These are phyloP conservation scores for Actias luna DNA, from an alignment of 2,888 invertebrate species.

Conservation along the genomic window DNA sequence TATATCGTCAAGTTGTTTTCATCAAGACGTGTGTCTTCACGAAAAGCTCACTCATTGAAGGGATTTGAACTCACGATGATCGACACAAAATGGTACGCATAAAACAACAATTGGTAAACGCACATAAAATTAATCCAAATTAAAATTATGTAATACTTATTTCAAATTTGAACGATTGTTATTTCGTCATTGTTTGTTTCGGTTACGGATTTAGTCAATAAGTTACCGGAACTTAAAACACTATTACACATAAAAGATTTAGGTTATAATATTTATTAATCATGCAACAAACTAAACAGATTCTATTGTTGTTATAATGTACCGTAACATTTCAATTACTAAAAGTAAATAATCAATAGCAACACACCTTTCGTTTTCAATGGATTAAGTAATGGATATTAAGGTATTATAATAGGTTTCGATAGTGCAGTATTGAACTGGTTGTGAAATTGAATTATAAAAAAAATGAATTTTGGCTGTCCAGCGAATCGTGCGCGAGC, in stretches of 20 bases:
- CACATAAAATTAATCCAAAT: not conserved
- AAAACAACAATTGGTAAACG: too few relatives aligned
- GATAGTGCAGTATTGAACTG: slow-evolving; percentile 40
- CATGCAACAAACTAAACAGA: slow-evolving; percentile 47
- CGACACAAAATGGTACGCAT: too few relatives aligned
- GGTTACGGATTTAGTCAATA: slow-evolving; percentile 3
- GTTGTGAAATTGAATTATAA: slow-evolving; percentile 62
- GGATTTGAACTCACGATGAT: too few relatives aligned
- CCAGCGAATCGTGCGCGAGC: slow-evolving; percentile 24
- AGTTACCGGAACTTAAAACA: slow-evolving; percentile 26
- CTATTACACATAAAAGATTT: slow-evolving; percentile 30
- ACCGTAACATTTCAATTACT: slow-evolving; percentile 70
- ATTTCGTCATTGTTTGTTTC: not conserved
- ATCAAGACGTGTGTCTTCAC: too few relatives aligned
- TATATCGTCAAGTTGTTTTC: too few relatives aligned
- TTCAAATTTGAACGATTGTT: not conserved
- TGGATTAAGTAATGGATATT: slow-evolving; percentile 70
- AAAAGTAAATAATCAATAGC: slow-evolving; percentile 51
- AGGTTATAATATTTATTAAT: slow-evolving; percentile 31
- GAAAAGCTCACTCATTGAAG: too few relatives aligned
- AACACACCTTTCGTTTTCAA: slow-evolving; percentile 56
- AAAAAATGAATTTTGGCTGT: slow-evolving; percentile 44
- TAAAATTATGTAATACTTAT: not conserved
- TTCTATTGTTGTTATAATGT: slow-evolving; percentile 54
- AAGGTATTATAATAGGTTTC: slow-evolving; percentile 41